Percentiles rank a stretch among this genome's conserved stretches.
These are phyloP conservation scores for Suillia variegata DNA, from an alignment of 2,888 invertebrate species.

Conservation along the genomic window DNA sequence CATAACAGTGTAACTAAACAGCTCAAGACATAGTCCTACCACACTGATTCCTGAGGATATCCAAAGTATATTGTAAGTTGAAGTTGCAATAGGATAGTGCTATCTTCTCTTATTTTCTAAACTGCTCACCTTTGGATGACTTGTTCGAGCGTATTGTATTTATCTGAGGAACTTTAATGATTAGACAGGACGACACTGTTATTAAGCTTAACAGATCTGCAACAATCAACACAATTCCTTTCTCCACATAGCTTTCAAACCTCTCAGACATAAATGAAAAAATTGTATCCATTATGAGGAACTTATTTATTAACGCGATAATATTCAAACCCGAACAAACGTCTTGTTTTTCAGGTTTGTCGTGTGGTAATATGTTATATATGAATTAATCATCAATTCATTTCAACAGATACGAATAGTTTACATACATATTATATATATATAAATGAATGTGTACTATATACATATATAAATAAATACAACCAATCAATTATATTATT, in stretches of 20 bases:
- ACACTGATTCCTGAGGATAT: slow-evolving; percentile 55
- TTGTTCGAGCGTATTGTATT: slow-evolving; percentile 68
- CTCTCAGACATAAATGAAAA: no score
- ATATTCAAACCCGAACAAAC: no score
- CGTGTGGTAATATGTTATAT: no score
- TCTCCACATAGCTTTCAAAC: slow-evolving; percentile 47
- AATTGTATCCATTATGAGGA: no score
- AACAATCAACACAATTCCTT: slow-evolving; percentile 50
- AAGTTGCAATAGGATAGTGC: neutral
- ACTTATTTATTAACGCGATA: no score
- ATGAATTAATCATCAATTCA: no score
- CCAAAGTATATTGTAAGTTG: neutral
- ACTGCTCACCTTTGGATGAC: slow-evolving; percentile 70
- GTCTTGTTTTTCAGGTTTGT: no score
- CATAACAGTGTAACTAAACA: slow-evolving; percentile 78
- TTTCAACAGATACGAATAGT: no score
- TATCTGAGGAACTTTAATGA: slow-evolving; percentile 85
- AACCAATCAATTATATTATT: no score
- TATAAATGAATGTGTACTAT: no score
- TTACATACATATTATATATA: no score
- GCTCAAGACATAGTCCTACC: slow-evolving; percentile 55
- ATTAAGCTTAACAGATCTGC: slow-evolving; percentile 71
- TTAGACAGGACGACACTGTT: slow-evolving; percentile 78
- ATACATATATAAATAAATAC: no score
- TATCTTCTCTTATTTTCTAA: neutral